Evolutionary conservation across 2,797 vertebrate genomes (phyloP), one percentile per base, ranked within the genome.

Genomic region (Ctenochaetus hawaiiensis): DNA sequence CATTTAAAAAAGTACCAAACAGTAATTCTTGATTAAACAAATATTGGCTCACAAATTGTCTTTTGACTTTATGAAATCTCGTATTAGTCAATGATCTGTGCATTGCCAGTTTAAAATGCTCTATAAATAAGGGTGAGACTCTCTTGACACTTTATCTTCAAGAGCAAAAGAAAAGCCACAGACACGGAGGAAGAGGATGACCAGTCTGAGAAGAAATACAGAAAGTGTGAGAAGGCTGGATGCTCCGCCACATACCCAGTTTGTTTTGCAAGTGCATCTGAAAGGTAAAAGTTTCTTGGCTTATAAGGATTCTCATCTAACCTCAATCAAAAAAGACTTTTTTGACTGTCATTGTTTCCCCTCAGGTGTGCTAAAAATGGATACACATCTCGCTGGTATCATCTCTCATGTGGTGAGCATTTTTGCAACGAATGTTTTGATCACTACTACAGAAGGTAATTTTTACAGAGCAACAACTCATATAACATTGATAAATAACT

Each of bases 371-470:
- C 98, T 60, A 99, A 98, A 91, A 99, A 99, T 47, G 98, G 98
- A 10, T 99, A 99, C 79, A 99, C 98, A 0, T 99, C 98, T 8
- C 96, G 98, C 70, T 99, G 98, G 98, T 99, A 99, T 89, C 98
- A 99, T 70, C 94, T 99, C 30, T 99, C 98, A 48, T 99, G 98
- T 66, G 98, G 98, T 6, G 98, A 99, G 64, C 98, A 99, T 92
- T 99, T 99, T 91, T 99, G 98, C 92, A 99, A 99, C 30, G 98
- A 99, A 85, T 99, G 98, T 84, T 99, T 99, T 84, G 98, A 99
- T 89, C 96, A 99, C 92, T 99, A 98, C 90, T 99, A 99, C 87
- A 95, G 98, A 94, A 99, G 98, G 98, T 99, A 94, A 81, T 11
- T 45, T 41, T 34, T 41, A 75, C 26, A 9, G 41, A 77, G 52